These are phyloP conservation scores for Pollicipes pollicipes DNA, from an alignment of 1,140 invertebrate genomes.

Conservation along the genomic window DNA sequence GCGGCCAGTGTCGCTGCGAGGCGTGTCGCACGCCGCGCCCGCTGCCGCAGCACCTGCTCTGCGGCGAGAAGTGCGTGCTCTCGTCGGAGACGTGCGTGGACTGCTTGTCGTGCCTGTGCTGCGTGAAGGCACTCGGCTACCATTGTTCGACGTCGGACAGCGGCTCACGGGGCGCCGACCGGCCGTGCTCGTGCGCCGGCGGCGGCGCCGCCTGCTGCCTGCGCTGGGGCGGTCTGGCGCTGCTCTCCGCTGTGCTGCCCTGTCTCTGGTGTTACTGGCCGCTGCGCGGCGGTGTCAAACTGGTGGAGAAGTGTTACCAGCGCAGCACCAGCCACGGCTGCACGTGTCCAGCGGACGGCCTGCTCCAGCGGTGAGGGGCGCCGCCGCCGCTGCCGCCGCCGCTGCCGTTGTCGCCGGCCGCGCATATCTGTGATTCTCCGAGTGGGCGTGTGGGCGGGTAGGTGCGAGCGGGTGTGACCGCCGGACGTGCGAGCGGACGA, in stretches of 20 bases:
- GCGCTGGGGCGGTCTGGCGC: slow-evolving; percentile 66
- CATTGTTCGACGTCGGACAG: too few relatives aligned
- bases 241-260: slow-evolving; percentile 58
- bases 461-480: too few relatives aligned
- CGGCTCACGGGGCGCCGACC: too few relatives aligned
- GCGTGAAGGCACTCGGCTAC: too few relatives aligned
- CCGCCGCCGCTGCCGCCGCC: too few relatives aligned
- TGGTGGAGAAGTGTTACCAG: slow-evolving; percentile 62
- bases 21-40: slow-evolving; percentile 64
- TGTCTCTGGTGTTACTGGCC: slow-evolving; percentile 86
- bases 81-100: slow-evolving; percentile 72
- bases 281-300: slow-evolving; percentile 53
- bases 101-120: too few relatives aligned
- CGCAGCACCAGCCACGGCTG: slow-evolving; percentile 51
- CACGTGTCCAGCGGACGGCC: slow-evolving; percentile 25
- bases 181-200: too few relatives aligned
- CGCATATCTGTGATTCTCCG: too few relatives aligned
- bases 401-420: too few relatives aligned
- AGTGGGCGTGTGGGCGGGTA: too few relatives aligned
- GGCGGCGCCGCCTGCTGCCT: slow-evolving; percentile 23
- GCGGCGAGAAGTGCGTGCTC: slow-evolving; percentile 64
- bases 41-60: slow-evolving; percentile 70
- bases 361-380: too few relatives aligned
- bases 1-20: slow-evolving; percentile 67
- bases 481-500: too few relatives aligned